These are phyloP conservation scores for Salvelinus alpinus DNA, from an alignment of 2,113 vertebrate genomes.

Conservation along the genomic window DNA sequence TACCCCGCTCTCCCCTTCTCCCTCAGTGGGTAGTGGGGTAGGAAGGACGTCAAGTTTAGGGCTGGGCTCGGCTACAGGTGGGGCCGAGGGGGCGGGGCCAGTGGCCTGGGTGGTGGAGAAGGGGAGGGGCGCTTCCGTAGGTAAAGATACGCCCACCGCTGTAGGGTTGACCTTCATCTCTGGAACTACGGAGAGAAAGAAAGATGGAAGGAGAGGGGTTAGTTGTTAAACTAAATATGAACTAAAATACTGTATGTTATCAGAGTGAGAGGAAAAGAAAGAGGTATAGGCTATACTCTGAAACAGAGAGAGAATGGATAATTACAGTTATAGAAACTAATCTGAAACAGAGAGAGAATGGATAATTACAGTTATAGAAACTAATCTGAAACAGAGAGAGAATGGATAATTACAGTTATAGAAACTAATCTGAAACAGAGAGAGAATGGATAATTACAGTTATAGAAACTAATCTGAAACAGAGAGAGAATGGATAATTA, in stretches of 20 bases:
- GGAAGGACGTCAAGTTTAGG: slow-evolving; percentile 39
- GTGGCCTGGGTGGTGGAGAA: slow-evolving; percentile 78
- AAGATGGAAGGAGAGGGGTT: not conserved
- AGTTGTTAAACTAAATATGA: not conserved
- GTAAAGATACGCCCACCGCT: slow-evolving; percentile 53
- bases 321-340: too few relatives aligned
- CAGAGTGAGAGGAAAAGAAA: slow-evolving; percentile 10
- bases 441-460: too few relatives aligned
- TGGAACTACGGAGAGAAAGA: slow-evolving; percentile 53
- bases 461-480: too few relatives aligned
- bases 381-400: too few relatives aligned
- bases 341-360: too few relatives aligned
- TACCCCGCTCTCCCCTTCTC: slow-evolving; percentile 58
- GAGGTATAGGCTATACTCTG: not conserved
- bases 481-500: too few relatives aligned
- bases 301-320: too few relatives aligned
- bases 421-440: too few relatives aligned
- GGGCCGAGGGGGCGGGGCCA: slow-evolving; percentile 71
- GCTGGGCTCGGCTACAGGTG: slow-evolving; percentile 75
- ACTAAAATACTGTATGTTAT: not conserved
- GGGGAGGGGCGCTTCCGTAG: slow-evolving; percentile 71
- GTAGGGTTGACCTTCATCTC: slow-evolving; percentile 63
- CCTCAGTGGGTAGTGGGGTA: slow-evolving; percentile 53
- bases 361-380: too few relatives aligned
- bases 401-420: too few relatives aligned